These are phyloP conservation scores for Osmerus eperlanus DNA, from an alignment of 2,113 vertebrate species.

Conservation along the genomic window DNA sequence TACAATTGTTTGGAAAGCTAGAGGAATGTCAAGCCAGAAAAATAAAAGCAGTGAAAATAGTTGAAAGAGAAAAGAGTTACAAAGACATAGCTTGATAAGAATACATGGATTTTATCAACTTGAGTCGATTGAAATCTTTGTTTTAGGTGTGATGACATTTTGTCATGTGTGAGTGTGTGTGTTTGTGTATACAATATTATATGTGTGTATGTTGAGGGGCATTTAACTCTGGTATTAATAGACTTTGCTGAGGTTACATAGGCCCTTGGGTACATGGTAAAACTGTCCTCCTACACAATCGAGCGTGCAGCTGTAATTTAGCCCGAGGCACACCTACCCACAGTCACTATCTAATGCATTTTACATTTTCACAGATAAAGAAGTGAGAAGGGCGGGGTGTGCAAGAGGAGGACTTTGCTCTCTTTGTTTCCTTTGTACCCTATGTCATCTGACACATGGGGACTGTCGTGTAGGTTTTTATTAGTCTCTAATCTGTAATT, in stretches of 20 bases:
- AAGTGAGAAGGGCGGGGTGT: slow-evolving; percentile 29
- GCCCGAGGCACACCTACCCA: slow-evolving; percentile 74
- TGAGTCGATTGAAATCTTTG: slow-evolving; percentile 53
- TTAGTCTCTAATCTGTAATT: slow-evolving; percentile 66
- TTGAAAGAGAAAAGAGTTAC: slow-evolving; percentile 9
- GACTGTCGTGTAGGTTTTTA: slow-evolving; percentile 55
- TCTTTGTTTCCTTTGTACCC: slow-evolving; percentile 55
- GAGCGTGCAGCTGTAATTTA: slow-evolving; percentile 66
- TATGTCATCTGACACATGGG: slow-evolving; percentile 63
- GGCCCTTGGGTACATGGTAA: slow-evolving; percentile 66
- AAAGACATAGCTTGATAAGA: slow-evolving; percentile 22
- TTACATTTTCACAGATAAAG: slow-evolving; percentile 74
- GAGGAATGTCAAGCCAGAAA: slow-evolving; percentile 57
- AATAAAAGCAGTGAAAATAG: slow-evolving; percentile 53
- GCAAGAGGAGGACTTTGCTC: slow-evolving; percentile 14
- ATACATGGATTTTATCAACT: slow-evolving; percentile 59
- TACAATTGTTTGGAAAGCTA: slow-evolving; percentile 38
- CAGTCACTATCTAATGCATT: slow-evolving; percentile 75
- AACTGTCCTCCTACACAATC: slow-evolving; percentile 73
- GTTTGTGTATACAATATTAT: slow-evolving; percentile 19
- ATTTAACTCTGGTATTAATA: slow-evolving; percentile 66
- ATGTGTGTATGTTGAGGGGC: slow-evolving; percentile 34
- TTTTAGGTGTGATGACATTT: slow-evolving; percentile 50
- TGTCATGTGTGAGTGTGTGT: slow-evolving; percentile 19
- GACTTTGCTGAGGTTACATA: slow-evolving; percentile 63